These are phyloP conservation scores for Hycleus cichorii DNA, from an alignment of 1,140 invertebrate genomes.

Conservation along the genomic window DNA sequence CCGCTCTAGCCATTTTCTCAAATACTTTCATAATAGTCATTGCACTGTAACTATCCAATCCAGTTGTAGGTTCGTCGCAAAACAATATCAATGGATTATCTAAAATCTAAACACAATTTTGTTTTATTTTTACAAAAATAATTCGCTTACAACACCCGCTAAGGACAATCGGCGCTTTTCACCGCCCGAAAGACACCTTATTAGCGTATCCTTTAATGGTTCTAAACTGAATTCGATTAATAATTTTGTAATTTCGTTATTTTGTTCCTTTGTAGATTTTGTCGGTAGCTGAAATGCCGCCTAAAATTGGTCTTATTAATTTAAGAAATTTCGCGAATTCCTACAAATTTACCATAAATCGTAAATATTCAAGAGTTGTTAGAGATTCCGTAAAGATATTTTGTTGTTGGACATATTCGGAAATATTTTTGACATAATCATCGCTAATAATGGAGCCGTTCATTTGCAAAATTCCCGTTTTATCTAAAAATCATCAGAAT, in stretches of 20 bases:
- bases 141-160: conserved; percentile 45
- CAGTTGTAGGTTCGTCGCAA: conserved; percentile 77
- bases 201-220: conserved; percentile 47
- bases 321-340: neutral
- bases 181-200: conserved; percentile 62
- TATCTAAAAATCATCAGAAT: conserved; percentile 36
- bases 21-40: conserved; percentile 64
- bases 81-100: conserved; percentile 71
- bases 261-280: neutral
- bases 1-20: conserved; percentile 52
- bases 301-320: conserved; percentile 8
- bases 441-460: conserved; percentile 56
- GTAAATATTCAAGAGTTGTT: conserved; percentile 63
- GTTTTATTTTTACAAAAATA: conserved; percentile 15
- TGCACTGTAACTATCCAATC: conserved; percentile 75
- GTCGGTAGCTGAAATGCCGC: conserved; percentile 8
- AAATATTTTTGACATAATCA: conserved; percentile 57
- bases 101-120: conserved; percentile 49
- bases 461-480: conserved; percentile 57
- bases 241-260: conserved; percentile 4
- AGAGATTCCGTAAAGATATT: conserved; percentile 61
- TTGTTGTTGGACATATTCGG: conserved; percentile 65
- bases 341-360: conserved; percentile 58
- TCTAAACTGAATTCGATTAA: conserved; percentile 48
- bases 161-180: conserved; percentile 80